Conservation (phyloP, 2,113 vertebrate genomes). For the Calidris pygmaea region DNA sequence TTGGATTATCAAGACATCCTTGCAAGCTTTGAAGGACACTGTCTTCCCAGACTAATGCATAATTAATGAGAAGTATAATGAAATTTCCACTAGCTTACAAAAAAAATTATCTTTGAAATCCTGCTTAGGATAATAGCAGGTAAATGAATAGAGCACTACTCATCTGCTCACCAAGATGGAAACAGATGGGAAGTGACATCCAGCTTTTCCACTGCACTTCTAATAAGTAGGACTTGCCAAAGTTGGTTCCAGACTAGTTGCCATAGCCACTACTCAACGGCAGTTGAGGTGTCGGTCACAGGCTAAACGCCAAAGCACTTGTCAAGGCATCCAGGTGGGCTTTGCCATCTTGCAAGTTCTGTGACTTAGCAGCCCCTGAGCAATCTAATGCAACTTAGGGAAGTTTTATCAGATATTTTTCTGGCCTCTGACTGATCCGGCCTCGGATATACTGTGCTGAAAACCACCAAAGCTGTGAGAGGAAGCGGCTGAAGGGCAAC, state of each 20-base stretch:
- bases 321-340: not conserved
- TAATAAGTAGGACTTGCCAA: not conserved
- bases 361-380: not conserved
- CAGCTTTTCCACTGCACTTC: not conserved
- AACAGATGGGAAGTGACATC: not conserved
- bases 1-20: not conserved
- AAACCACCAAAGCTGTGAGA: not conserved
- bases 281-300: not conserved
- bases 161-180: not conserved
- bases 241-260: not conserved
- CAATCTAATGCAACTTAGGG: not conserved
- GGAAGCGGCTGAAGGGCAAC: not conserved
- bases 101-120: not conserved
- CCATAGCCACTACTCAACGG: not conserved
- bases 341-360: not conserved
- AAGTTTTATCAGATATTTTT: not conserved
- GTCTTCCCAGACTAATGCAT: not conserved
- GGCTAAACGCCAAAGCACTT: not conserved
- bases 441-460: not conserved
- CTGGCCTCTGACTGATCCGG: not conserved
- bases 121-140: not conserved
- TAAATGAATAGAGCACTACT: not conserved
- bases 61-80: not conserved
- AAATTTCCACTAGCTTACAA: not conserved
- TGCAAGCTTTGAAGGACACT: not conserved